Base-by-base conservation (phyloP, 1,140 invertebrate species). In the Drosophila leontia region DNA sequence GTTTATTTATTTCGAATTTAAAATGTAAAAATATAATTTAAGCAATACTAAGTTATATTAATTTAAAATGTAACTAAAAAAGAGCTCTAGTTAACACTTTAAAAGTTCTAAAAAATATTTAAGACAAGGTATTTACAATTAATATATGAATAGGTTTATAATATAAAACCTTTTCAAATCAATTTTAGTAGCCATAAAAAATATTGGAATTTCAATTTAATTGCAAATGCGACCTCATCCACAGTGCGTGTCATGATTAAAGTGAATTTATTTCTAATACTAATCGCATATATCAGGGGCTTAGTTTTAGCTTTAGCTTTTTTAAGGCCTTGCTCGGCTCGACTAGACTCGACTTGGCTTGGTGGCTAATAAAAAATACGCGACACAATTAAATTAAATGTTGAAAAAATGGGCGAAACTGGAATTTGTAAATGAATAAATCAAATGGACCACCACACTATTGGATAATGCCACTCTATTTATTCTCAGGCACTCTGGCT, bases 321-420 rank as follows among this genome's bases (percentile, higher is more conserved):
- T 13, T 19, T 71, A 26, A 72, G 57, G 57, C 69, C 70, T 72
- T 72, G 70, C 37, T 61, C 12, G 39, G 26, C 23, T 39, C 23
- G 34, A 23, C 32, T 48, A 26, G 70, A 29, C 71, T 44, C 23
- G 34, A 23, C 32, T 48, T 48, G 70, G 35, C 71, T 74, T 55
- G 37, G 32, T 11, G 41, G 32, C 70, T 75, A 57, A 75, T 75
- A 75, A 74, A 56, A 75, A 75, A 75, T 75, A 75, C 72, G 59
- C 76, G 76, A 78, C 76, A 78, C 76, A 78, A 71, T 78, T 78
- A 70, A 78, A 70, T 56, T 70, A 78, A 78, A 78, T 12, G 55
- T 19, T 47, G 29, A 75, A 37, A 37, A 56, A 42, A 75, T 47
- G 50, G 47, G 19, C 37, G 64, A 69, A 69, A 69, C 67, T 69